Evolutionary conservation across 2,113 vertebrate genomes (phyloP), one percentile per base, ranked within the genome.

Genomic region (Leptocoma aspasia): DNA sequence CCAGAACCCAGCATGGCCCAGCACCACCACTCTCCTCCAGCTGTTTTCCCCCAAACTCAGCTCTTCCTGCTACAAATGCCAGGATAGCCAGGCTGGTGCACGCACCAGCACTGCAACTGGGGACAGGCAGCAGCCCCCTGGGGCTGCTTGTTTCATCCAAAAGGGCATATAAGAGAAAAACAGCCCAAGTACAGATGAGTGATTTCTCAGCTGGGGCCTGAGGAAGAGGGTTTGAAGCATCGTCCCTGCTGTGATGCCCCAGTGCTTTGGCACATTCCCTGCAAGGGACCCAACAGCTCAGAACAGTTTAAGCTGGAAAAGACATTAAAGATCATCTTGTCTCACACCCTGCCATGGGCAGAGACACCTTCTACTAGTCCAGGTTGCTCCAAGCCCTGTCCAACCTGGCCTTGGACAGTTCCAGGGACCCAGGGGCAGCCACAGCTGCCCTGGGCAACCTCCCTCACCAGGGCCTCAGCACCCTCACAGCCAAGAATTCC

Each of bases 351-450:
- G 15, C 52, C 60, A n/a, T 11, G 30, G 41, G 41, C 42, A 75
- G 50, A 2, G 30, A 56, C 60, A 75, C 23, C 2, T 75, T 75
- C 30, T 35, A 57, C 30, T 24, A 7, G 0, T 5, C 11, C 52
- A 56, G 30, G 24, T 0, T 41, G 15, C 42, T 56, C 42, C 41
- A 65, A 85, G 35, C 30, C 52, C 60, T 0, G 0, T 41, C 42
- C 35, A 66, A 1, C 11, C 10, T 26, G 20, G 50, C 42, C 50
- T 41, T 26, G 60, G 24, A 24, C 70, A 57, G 30, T 49, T 13
- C 19, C 42, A 75, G 50, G 19, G 12, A 41, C 35, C 35, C 35
- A 39, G 31, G 10, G 7, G 19, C 30, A 57, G 30, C 35, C 42
- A 57, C 52, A 75, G 50, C 30, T 35, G 1, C 60, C 3, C 50